Evolutionary conservation across 2,888 invertebrate species (phyloP).

Genomic region (Neocrepidodera transversa): DNA sequence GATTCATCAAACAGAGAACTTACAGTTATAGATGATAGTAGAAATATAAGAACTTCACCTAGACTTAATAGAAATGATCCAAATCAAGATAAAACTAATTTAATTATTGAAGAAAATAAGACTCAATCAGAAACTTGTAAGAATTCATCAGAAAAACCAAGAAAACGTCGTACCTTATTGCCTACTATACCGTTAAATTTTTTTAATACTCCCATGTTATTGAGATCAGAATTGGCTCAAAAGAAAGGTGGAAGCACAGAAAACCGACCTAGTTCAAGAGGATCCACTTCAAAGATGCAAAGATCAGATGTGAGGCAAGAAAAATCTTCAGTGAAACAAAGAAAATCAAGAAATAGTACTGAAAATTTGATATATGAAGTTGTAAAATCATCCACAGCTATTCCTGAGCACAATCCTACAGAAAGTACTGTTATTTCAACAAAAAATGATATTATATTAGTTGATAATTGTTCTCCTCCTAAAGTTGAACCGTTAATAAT

Average conservation of each 20-base stretch:
- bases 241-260: conserved; percentile 5
- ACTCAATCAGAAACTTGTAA: neutral
- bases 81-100: neutral
- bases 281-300: neutral
- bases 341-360: conserved; percentile 9
- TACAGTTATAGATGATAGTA: conserved; percentile 5
- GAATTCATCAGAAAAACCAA: conserved; percentile 25
- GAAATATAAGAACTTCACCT: conserved; percentile 9
- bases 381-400: conserved; percentile 14
- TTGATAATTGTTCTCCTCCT: conserved; percentile 21
- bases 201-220: conserved; percentile 35
- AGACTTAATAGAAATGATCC: neutral
- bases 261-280: neutral
- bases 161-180: conserved; percentile 27
- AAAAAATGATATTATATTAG: conserved; percentile 17
- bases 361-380: conserved; percentile 34
- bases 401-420: neutral
- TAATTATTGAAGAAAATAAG: neutral
- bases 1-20: conserved; percentile 7
- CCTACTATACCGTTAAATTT: conserved; percentile 36
- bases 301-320: conserved; percentile 9
- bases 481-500: conserved; percentile 34
- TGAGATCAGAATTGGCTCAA: conserved; percentile 34
- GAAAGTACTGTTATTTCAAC: neutral
- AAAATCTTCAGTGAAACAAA: conserved; percentile 10